Evolutionary conservation across 2,797 vertebrate species (phyloP).

Genomic region (Spatula versicolor): DNA sequence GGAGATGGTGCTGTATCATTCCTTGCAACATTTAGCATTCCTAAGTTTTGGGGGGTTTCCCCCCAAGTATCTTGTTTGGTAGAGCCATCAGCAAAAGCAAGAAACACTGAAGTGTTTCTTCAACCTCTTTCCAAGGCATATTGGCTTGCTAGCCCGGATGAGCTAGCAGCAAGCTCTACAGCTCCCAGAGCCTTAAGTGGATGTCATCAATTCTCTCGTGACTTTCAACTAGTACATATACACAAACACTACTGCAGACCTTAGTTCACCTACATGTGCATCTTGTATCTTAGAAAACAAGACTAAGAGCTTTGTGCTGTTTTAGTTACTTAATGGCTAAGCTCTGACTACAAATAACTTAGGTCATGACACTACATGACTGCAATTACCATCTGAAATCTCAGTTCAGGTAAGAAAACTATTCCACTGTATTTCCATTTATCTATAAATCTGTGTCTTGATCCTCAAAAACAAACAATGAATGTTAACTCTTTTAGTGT

Average conservation of each 20-base stretch:
- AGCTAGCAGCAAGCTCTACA: background rate
- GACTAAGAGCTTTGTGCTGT: background rate
- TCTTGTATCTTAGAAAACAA: background rate
- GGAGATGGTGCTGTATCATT: background rate
- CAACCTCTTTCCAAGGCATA: background rate
- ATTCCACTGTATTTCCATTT: background rate
- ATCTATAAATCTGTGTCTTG: background rate
- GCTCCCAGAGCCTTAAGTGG: background rate
- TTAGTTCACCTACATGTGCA: background rate
- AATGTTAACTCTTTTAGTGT: background rate
- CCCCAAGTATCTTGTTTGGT: background rate
- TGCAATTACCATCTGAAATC: background rate
- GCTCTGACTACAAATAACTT: background rate
- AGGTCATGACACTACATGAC: background rate
- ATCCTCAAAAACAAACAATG: background rate
- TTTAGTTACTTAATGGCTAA: background rate
- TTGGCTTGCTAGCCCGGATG: background rate
- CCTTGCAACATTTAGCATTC: background rate
- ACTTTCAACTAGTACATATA: background rate
- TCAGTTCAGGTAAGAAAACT: background rate
- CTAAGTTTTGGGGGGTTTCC: background rate
- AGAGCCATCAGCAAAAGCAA: background rate
- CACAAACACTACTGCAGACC: background rate
- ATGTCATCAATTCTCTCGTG: background rate
- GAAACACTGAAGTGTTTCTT: background rate